Conservation (phyloP, 2,797 vertebrate species). For the Pipistrellus kuhlii region DNA sequence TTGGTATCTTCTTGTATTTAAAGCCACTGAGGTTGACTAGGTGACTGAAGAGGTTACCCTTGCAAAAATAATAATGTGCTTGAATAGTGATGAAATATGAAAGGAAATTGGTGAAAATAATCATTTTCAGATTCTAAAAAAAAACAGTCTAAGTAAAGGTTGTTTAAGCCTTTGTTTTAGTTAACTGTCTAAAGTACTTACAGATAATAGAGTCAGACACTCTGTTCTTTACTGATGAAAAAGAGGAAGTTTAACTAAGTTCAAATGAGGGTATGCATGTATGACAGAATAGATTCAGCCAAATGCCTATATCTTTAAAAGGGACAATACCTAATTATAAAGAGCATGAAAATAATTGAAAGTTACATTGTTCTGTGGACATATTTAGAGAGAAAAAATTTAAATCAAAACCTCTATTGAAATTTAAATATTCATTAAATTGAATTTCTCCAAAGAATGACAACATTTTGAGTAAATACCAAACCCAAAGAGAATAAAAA, state of each 20-base stretch:
- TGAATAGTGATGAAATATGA: conserved; percentile 22
- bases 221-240: conserved; percentile 8
- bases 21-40: neutral
- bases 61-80: neutral
- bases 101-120: neutral
- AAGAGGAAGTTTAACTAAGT: conserved; percentile 48
- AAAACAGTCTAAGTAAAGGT: neutral
- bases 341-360: neutral
- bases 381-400: neutral
- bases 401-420: neutral
- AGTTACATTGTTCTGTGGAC: neutral
- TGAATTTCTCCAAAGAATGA: neutral
- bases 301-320: neutral
- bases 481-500: neutral
- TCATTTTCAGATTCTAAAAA: conserved; percentile 50
- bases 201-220: neutral
- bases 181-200: neutral
- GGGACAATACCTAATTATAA: neutral
- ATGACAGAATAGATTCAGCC: neutral
- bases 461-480: conserved; percentile 31
- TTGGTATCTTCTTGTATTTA: conserved; percentile 9
- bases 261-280: neutral
- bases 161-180: neutral
- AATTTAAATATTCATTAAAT: conserved; percentile 11
- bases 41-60: conserved; percentile 24